Evolutionary conservation across 2,888 invertebrate genomes (phyloP), one percentile per base, ranked within the genome.

Genomic region (Orchestes rusci): DNA sequence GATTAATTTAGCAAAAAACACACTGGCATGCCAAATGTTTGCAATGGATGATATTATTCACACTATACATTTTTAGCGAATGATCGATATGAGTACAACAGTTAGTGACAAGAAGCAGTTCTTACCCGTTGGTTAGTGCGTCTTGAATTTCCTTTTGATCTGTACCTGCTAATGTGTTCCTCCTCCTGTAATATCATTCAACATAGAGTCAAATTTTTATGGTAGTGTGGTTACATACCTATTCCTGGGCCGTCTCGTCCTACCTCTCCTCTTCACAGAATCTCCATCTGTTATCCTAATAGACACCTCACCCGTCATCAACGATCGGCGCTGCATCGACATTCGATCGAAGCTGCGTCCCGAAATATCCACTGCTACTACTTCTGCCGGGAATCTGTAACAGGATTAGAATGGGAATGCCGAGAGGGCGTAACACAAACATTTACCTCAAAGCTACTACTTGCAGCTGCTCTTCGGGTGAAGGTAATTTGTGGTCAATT

Each of bases 111-210:
- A 33, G 13, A 18, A 5, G 12, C 5, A 55, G 5, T 10, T 8
- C 84, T 77, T 76, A 87, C 88, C 84, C 84, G 72, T 82, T 83
- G 62, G 60, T 64, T 5, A 86, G 77, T 63, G 87, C 88, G 70
- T 84, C 83, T 69, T 82, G 79, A 69, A 90, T 85, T 75, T 90
- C 90, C 73, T 85, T 87, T 66, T 87, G 84, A 75, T 89, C 89
- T 61, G 85, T 89, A 68, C 90, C 89, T 59, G 89, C 87, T 66
- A 92, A 83, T 61, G 91, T 92, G 71, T 91, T 92, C 67, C 91
- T 78, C 73, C 90, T 76, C 27, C 49, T 49, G 16, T 29, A 43
- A 39, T 30, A 5, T n/a, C n/a, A n/a, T n/a, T n/a, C n/a, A n/a
- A n/a, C n/a, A n/a, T n/a, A n/a, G n/a, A n/a, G n/a, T n/a, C n/a